phyloP scores from a whole-genome alignment of 2,888 invertebrate genomes.

The Copidosoma aretas region DNA sequence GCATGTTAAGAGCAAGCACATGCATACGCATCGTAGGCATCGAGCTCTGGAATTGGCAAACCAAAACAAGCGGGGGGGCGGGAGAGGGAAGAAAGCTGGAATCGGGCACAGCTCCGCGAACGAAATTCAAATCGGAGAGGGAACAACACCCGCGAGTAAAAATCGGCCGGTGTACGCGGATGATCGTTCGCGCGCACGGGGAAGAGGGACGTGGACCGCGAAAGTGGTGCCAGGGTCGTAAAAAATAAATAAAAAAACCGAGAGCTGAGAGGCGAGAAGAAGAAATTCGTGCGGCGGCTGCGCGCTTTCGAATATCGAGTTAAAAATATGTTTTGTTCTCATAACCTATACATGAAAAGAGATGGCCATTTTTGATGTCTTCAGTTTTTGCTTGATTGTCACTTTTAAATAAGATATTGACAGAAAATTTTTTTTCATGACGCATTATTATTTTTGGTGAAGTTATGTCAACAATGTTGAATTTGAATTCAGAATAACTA shows the following conservation, averaged over 20 bases:
- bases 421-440: too few species aligned
- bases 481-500: too few species aligned
- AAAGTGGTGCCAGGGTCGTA: too few species aligned
- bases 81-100: too few species aligned
- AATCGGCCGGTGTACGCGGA: background rate
- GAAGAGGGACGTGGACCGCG: slow-evolving; percentile 6
- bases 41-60: background rate
- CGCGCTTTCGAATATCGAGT: slow-evolving; percentile 14
- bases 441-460: too few species aligned
- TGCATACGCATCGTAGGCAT: background rate
- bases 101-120: background rate
- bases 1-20: background rate
- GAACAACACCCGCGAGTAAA: background rate
- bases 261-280: background rate
- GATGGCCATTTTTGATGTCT: too few species aligned
- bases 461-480: too few species aligned
- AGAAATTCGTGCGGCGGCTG: background rate
- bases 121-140: slow-evolving; percentile 5
- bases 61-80: background rate
- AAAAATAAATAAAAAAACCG: background rate
- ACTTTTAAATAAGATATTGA: too few species aligned
- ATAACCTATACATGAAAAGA: too few species aligned
- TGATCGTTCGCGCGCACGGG: background rate
- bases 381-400: too few species aligned
- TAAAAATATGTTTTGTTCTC: too few species aligned